Evolutionary conservation across 30 jellyfish, hydroid and myxozoan species (phyloP).

Genomic region (Phacellophora camtschatica): DNA sequence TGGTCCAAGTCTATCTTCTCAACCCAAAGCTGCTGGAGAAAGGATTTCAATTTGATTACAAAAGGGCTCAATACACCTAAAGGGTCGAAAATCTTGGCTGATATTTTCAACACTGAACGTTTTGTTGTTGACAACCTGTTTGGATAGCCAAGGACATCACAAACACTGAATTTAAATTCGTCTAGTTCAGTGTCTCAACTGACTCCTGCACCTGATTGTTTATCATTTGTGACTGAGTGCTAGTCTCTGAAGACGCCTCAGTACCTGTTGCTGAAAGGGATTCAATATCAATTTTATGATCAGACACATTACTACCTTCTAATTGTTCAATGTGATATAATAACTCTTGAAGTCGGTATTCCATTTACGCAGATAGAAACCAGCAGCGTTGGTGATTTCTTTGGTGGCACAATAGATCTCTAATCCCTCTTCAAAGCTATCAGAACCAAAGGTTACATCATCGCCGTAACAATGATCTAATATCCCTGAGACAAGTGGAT

Average conservation of each 20-base stretch:
- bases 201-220: neutral
- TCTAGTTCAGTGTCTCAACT: too few relatives aligned
- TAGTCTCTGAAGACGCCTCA: neutral
- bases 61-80: slow-evolving; percentile 48
- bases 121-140: neutral
- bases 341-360: neutral
- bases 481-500: neutral
- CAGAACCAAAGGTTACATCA: neutral
- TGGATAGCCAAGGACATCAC: neutral
- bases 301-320: neutral
- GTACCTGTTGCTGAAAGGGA: neutral
- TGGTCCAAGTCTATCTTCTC: slow-evolving; percentile 43
- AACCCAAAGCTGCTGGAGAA: slow-evolving; percentile 34
- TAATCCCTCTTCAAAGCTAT: neutral
- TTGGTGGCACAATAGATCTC: slow-evolving; percentile 12
- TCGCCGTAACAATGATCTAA: slow-evolving; percentile 1
- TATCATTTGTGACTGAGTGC: neutral
- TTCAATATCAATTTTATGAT: neutral
- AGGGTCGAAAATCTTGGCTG: slow-evolving; percentile 74
- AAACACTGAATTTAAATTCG: too few relatives aligned
- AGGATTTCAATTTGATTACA: slow-evolving; percentile 9
- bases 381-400: slow-evolving; percentile 4
- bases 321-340: neutral
- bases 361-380: slow-evolving; percentile 38
- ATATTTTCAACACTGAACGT: slow-evolving; percentile 23